Evolutionary conservation across 2,113 vertebrate genomes (phyloP), one percentile per base, ranked within the genome.

Genomic region (Asarcornis scutulata): DNA sequence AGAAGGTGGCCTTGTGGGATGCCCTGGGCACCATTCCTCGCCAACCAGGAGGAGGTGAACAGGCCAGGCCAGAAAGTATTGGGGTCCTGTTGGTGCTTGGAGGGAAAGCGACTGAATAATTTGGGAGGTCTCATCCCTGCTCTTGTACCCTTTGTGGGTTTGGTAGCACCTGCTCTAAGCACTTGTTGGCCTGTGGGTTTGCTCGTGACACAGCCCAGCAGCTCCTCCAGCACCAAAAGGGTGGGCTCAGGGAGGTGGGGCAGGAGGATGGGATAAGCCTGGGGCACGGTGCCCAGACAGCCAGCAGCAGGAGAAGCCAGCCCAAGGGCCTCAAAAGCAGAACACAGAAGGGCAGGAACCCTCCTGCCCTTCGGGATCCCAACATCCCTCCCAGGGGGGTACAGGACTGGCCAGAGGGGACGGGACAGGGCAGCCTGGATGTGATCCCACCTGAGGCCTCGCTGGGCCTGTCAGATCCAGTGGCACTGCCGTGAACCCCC

Each of bases 361-460:
- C 22, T 79, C 31, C 27, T 75, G 29, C 29, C 4, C 34, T 11
- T 0, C 1, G 6, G 20, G 12, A 2, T n/a, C 77, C 59, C 36
- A 6, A n/a, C 27, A 31, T 62, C 53, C 68, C 60, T 11, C 17
- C 38, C 50, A 3, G 15, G 22, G 5, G 2, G 2, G 36, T 84
- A 29, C 59, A 86, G 64, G 59, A 27, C 36, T 34, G 55, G 23
- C 56, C 32, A 62, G 46, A 12, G 13, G 68, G 5, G n/a, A 75
- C 23, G 13, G 22, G 36, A 67, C 68, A 86, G 6, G 22, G 13
- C 53, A 80, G 74, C 46, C 36, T 62, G 63, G 11, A 55, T 9
- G 42, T 46, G 13, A 38, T 40, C 60, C 42, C 11, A 0, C 22
- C 3, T 0, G 0, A 4, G 11, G 42, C 32, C 32, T 60, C 64